Evolutionary conservation across 2,888 invertebrate species (phyloP), one percentile per base, ranked within the genome.

Genomic region (Phymatocera aterrima): DNA sequence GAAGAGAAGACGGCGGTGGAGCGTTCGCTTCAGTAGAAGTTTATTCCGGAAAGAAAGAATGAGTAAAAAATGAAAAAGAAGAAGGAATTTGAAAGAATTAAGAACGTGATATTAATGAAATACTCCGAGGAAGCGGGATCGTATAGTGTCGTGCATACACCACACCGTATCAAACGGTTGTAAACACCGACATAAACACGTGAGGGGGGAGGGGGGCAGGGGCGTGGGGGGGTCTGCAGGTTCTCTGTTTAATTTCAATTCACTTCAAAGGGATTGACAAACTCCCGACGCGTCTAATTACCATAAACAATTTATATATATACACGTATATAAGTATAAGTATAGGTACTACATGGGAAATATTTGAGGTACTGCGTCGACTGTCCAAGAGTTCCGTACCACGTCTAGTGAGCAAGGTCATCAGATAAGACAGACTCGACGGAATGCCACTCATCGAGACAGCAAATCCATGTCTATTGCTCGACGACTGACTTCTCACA

Each of bases 231-330:
- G n/a, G n/a, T n/a, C n/a, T n/a, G n/a, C n/a, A 10, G 64, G 0
- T 10, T 18, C 21, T 21, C 5, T 18, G 15, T 1, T 3, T 1
- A 18, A 8, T 68, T 46, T 43, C 15, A 24, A 46, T 46, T 68
- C 15, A 21, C 72, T 34, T 48, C 48, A 72, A 72, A 72, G 72
- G 34, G 72, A 72, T 72, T 37, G 5, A 34, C 48, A 34, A 72
- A 72, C 31, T 34, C 51, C 28, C 31, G 72, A 72, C 72, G n/a
- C n/a, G 21, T 72, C 72, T 51, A 31, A 72, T 72, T 72, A 48
- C n/a, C 72, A 51, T 51, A 72, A 72, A 72, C 72, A 72, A 72
- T 72, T n/a, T n/a, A n/a, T n/a, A n/a, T n/a, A n/a, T n/a, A n/a
- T n/a, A n/a, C n/a, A n/a, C n/a, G n/a, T n/a, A n/a, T n/a, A n/a